These are phyloP conservation scores for Trialeurodes vaporariorum DNA, from an alignment of 1,140 invertebrate species.

Conservation along the genomic window DNA sequence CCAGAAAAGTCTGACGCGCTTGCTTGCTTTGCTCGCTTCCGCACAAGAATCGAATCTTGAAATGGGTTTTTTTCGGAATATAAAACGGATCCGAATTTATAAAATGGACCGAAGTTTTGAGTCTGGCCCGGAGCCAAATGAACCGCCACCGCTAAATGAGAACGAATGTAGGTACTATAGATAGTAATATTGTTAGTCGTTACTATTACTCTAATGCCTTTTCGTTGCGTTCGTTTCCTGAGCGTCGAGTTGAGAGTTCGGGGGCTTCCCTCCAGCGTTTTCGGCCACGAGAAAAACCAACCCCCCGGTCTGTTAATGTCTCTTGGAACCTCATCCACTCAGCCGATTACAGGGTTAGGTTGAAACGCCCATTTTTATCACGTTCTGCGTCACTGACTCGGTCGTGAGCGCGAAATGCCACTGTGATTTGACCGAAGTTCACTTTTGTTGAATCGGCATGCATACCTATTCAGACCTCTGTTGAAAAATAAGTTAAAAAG, in stretches of 20 bases:
- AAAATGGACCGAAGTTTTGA: neutral
- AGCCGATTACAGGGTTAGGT: too few species aligned
- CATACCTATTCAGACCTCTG: too few species aligned
- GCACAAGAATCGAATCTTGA: neutral
- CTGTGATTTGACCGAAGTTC: too few species aligned
- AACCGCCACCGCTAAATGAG: neutral
- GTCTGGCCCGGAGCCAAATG: neutral
- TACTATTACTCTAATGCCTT: neutral
- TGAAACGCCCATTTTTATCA: too few species aligned
- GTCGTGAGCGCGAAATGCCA: too few species aligned
- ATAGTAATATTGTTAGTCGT: neutral
- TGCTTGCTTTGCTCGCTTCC: neutral
- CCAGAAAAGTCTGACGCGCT: neutral
- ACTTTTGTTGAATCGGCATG: too few species aligned
- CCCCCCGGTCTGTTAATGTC: too few species aligned
- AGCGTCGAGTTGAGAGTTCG: neutral
- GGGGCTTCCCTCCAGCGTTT: neutral
- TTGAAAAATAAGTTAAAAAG: too few species aligned
- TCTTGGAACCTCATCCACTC: too few species aligned
- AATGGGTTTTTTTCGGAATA: neutral
- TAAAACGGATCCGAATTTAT: neutral
- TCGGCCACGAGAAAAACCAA: too few species aligned
- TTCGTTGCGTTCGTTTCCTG: neutral
- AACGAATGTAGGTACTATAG: neutral
- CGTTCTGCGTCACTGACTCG: too few species aligned